Base-by-base conservation (phyloP, 1,140 invertebrate species). In the Eurosta solidaginis region DNA sequence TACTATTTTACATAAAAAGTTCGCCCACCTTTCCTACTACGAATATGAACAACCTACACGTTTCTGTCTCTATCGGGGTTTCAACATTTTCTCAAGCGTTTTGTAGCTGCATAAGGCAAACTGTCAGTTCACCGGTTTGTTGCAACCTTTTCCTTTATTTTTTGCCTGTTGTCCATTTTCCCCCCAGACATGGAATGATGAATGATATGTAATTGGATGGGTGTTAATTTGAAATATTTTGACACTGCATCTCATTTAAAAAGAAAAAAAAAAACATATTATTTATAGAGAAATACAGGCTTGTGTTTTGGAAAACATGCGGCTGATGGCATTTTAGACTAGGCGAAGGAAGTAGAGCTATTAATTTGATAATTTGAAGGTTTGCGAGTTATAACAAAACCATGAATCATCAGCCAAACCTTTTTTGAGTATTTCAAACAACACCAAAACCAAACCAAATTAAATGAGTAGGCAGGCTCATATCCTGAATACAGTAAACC, bases 51-150 rank as follows among this genome's bases (percentile, higher is more conserved):
- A 29, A 4, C n/a, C n/a, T n/a, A n/a, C n/a, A n/a, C n/a, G n/a
- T n/a, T 20, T 9, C 33, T 17, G 33, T 33, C 33, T 68, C 27
- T 9, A 40, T 14, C 40, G 1, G 59, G 59, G 36, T 54, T 68
- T 68, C 33, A 40, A 29, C 33, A 68, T 68, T 68, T 68, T 68
- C 33, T 68, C 40, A 68, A 68, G 59, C 59, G 33, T 68, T 68
- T 68, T 68, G 59, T 40, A 68, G 40, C 33, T 68, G 40, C 59
- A 9, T 40, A 17, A 14, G 22, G 59, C 36, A 40, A 42, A 20
- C 27, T 54, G 50, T 54, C 22, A n/a, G 54, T 29, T 59, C n/a
- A 29, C 27, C 52, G 52, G 33, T 33, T 40, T 68, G 33, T 12
- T 40, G 59, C n/a, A 36, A 68, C 17, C 40, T 68, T 36, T 40